These are phyloP conservation scores for Setophaga coronata DNA, from an alignment of 2,113 vertebrate species.

Conservation along the genomic window DNA sequence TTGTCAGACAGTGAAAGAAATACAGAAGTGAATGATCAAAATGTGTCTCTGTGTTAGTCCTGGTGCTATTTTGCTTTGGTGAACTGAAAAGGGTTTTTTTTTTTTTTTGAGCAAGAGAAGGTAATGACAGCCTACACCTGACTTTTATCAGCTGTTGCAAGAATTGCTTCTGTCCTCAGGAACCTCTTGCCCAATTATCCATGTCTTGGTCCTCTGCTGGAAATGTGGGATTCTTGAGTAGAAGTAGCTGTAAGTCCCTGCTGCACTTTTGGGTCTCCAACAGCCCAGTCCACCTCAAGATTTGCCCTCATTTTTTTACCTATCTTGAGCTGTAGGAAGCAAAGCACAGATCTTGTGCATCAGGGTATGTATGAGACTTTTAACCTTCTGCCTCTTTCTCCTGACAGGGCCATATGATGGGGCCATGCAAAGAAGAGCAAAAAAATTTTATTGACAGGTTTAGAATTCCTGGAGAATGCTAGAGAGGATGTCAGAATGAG, in stretches of 20 bases:
- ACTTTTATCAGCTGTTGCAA: neutral
- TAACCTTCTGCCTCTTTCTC: neutral
- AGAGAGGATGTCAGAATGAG: neutral
- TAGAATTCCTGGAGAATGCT: neutral
- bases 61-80: neutral
- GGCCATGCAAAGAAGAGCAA: neutral
- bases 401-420: neutral
- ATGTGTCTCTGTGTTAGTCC: neutral
- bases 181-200: neutral
- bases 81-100: neutral
- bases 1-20: neutral
- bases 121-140: neutral
- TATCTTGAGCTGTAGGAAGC: neutral
- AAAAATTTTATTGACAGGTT: neutral
- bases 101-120: neutral
- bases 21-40: constrained; percentile 16
- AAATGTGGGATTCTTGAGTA: neutral
- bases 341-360: neutral
- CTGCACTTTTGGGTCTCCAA: neutral
- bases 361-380: neutral
- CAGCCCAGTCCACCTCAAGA: neutral
- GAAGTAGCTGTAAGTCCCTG: neutral
- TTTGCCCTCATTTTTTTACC: neutral
- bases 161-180: neutral
- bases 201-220: neutral